Percentiles rank a stretch among this genome's conserved stretches.
phyloP scores from a whole-genome alignment of 2,113 vertebrate genomes.

The Monopterus albus region DNA sequence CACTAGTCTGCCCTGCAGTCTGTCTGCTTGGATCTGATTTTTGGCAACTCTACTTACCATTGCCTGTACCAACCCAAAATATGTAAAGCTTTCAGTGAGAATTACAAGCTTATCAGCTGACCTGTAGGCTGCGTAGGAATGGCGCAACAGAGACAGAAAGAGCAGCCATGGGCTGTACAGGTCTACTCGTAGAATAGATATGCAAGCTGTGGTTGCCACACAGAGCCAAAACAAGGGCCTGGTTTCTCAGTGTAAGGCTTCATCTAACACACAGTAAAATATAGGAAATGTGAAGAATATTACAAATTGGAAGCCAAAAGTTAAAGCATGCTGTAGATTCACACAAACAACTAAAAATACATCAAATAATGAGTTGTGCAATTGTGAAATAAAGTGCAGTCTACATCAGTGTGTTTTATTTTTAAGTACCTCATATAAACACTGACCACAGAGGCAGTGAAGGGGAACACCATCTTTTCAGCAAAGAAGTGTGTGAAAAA shows the following conservation, averaged over 20 bases:
- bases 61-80: neutral
- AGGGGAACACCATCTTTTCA: neutral
- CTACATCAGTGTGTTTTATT: neutral
- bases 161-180: conserved; percentile 17
- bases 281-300: conserved; percentile 1
- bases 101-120: conserved; percentile 42
- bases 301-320: conserved; percentile 11
- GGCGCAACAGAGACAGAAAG: conserved; percentile 1
- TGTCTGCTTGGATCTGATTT: neutral
- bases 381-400: neutral
- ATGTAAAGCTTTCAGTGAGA: conserved; percentile 27
- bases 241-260: neutral
- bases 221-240: conserved; percentile 4
- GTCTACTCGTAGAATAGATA: neutral
- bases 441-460: conserved; percentile 17
- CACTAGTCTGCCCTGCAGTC: neutral
- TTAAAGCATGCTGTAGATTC: neutral
- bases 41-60: neutral
- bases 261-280: neutral
- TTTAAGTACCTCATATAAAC: neutral
- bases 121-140: conserved; percentile 5
- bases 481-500: neutral
- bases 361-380: conserved; percentile 39
- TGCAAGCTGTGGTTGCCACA: too few species aligned
- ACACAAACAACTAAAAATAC: conserved; percentile 32